phyloP scores from a whole-genome alignment of 2,797 vertebrate genomes.

The Gallinago nigripennis region DNA sequence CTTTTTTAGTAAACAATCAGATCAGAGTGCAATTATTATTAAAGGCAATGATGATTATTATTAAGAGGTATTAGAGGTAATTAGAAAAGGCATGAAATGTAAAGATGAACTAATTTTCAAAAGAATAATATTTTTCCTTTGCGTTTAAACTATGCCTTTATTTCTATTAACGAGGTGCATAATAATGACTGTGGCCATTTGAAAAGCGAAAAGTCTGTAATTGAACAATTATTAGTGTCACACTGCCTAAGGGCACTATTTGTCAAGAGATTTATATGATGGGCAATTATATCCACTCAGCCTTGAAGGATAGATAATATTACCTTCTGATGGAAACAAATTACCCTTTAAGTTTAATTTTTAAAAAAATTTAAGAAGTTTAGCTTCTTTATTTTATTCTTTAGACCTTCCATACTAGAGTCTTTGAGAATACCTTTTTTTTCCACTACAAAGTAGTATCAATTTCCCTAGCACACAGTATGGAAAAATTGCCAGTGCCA shows the following conservation, averaged over 20 bases:
- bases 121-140: constrained; percentile 68
- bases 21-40: constrained; percentile 46
- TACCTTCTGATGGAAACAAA: constrained; percentile 79
- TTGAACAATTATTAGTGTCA: constrained; percentile 82
- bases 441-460: background rate
- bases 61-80: constrained; percentile 58
- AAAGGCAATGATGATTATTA: constrained; percentile 60
- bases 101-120: constrained; percentile 59
- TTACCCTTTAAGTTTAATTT: constrained; percentile 65
- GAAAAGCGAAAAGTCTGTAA: constrained; percentile 79
- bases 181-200: constrained; percentile 75
- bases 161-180: constrained; percentile 71
- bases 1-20: constrained; percentile 48
- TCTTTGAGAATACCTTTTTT: background rate
- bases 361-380: constrained; percentile 15
- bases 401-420: background rate
- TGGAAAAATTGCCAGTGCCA: background rate
- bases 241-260: constrained; percentile 78
- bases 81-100: constrained; percentile 63
- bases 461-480: background rate
- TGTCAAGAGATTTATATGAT: constrained; percentile 82
- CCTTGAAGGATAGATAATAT: constrained; percentile 85
- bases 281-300: constrained; percentile 81
- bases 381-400: constrained; percentile 28
- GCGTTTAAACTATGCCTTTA: constrained; percentile 61